Evolutionary conservation across 2,797 vertebrate species (phyloP).

Genomic region (Platalea minor): DNA sequence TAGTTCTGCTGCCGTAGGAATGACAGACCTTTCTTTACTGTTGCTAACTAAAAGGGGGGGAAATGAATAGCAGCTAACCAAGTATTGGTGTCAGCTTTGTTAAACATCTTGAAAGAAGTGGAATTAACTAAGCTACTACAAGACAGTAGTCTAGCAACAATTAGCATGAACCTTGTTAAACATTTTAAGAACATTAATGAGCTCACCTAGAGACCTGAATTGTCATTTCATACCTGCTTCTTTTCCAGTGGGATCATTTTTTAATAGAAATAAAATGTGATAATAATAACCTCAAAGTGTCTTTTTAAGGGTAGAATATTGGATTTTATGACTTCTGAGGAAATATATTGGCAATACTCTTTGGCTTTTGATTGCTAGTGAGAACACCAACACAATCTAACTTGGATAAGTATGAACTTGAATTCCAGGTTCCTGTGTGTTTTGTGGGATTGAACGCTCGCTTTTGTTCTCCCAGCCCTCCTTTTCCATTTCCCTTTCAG

Average conservation of each 20-base stretch:
- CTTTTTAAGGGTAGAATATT: constrained; percentile 69
- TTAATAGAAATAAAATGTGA: constrained; percentile 58
- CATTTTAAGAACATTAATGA: constrained; percentile 51
- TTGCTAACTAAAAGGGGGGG: neutral
- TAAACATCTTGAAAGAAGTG: constrained; percentile 18
- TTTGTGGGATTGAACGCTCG: neutral
- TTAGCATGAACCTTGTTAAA: constrained; percentile 62
- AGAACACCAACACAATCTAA: constrained; percentile 8
- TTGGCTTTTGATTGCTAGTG: constrained; percentile 25
- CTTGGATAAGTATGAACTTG: neutral
- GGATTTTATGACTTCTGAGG: constrained; percentile 50
- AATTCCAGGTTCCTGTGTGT: constrained; percentile 14
- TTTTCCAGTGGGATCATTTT: constrained; percentile 56
- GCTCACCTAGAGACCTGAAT: constrained; percentile 52
- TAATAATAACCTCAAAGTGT: constrained; percentile 45
- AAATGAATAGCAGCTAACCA: neutral
- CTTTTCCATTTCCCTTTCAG: constrained; percentile 2
- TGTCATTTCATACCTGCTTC: constrained; percentile 62
- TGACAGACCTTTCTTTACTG: neutral
- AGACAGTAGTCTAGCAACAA: constrained; percentile 47
- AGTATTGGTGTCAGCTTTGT: constrained; percentile 26
- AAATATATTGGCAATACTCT: constrained; percentile 25
- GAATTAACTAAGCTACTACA: constrained; percentile 36
- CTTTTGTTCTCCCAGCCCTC: constrained; percentile 21
- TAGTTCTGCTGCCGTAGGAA: neutral